Conservation (phyloP, 2,888 invertebrate genomes). For the Pseudeuparius sepicola region DNA sequence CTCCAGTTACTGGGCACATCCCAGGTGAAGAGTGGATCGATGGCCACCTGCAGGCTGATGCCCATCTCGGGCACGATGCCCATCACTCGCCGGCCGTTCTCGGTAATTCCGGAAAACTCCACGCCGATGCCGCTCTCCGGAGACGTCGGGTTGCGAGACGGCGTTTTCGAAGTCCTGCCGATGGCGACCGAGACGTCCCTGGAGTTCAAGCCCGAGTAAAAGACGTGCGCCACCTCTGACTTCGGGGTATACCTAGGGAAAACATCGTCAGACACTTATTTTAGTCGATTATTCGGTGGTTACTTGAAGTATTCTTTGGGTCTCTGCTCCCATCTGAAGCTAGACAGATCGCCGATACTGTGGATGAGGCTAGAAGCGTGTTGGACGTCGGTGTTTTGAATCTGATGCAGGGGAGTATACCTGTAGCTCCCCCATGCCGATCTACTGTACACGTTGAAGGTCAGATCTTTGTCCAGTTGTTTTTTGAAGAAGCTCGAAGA, state of each 20-base stretch:
- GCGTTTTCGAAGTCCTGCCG: conserved; percentile 86
- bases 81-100: conserved; percentile 38
- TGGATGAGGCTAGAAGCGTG: conserved; percentile 39
- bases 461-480: conserved; percentile 25
- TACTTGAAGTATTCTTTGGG: no score
- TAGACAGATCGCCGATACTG: conserved; percentile 64
- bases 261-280: no score
- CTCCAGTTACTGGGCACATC: conserved; percentile 46
- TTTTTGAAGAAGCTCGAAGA: conserved; percentile 21
- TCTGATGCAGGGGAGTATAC: conserved; percentile 17
- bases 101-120: conserved; percentile 56
- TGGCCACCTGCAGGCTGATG: conserved; percentile 35
- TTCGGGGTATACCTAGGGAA: conserved; percentile 11
- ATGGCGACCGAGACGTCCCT: conserved; percentile 92
- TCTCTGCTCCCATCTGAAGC: conserved; percentile 69
- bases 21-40: conserved; percentile 42
- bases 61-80: conserved; percentile 42
- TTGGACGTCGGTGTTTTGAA: conserved; percentile 25
- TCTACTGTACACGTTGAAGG: conserved; percentile 24
- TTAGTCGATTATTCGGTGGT: no score
- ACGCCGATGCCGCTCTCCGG: conserved; percentile 83
- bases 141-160: conserved; percentile 71
- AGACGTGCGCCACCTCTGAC: conserved; percentile 38
- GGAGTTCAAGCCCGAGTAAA: conserved; percentile 90
- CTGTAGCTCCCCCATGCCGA: conserved; percentile 28